Evolutionary conservation across 1,140 invertebrate species (phyloP), one percentile per base, ranked within the genome.

Genomic region (Caerostris extrusa): DNA sequence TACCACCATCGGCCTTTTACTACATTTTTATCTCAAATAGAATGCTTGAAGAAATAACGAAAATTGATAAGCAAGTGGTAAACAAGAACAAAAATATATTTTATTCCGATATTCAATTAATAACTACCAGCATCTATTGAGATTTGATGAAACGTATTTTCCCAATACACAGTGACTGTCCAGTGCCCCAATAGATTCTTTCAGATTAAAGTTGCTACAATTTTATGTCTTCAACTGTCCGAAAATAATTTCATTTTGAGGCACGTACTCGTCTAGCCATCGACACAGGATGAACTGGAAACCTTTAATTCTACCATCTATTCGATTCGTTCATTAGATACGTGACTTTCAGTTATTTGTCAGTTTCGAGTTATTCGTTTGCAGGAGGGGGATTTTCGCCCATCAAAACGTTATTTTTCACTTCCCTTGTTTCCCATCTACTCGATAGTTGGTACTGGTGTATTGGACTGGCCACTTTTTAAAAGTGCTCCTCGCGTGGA

Each of bases 311-410:
- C 50, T 8, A 12, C 50, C 14, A 6, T 17, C 34, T 56, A 89
- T 89, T 50, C 64, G 34, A 71, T 58, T 89, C 19, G 53, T 71
- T 89, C 58, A 56, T 53, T 56, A 69, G 50, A 53, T 17, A 89
- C 87, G 87, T 89, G 87, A 89, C 87, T 89, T 89, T 71, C 50
- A 19, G 61, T 56, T 56, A 67, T 89, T 89, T 87, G 34, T 77
- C 58, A 61, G 85, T 12, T 34, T 14, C 57, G 34, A 64, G 34
- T 77, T 53, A 64, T 83, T 7, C 12, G 17, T n/a, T 64, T 14
- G 5, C 34, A 14, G 19, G 2, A 60, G 55, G 7, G 57, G 8
- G 5, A 53, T 6, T 58, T 50, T 87, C 58, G 12, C 5, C n/a
- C 58, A 50, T 58, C n/a, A 61, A 64, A 87, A 64, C 53, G 5